Base-by-base conservation (phyloP, 2,797 vertebrate species). In the Hozukius guyotensis region DNA sequence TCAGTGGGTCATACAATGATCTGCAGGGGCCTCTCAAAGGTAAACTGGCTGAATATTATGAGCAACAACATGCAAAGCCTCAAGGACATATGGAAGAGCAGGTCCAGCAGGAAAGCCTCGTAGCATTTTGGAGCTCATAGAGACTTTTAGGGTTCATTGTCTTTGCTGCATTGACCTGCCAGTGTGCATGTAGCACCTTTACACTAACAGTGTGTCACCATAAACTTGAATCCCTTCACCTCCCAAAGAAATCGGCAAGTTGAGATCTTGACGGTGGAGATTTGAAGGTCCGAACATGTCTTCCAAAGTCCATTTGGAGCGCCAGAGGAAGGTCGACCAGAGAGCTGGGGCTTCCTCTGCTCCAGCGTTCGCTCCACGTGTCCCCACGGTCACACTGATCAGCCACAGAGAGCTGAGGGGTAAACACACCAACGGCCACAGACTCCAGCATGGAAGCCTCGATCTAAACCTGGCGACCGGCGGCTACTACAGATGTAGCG, bases 351-450 rank as follows among this genome's bases (percentile, higher is more conserved):
- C 74, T 29, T 69, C 86, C 3, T 80, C 73, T 4, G 76, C 74
- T 20, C 53, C 81, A 5, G 59, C 68, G 6, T 84, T 90, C n/a
- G 53, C 82, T 59, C 82, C 85, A 18, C 79, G 77, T 61, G 89
- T 96, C 24, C 94, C 95, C 36, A 95, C 96, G 0, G 95, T 96
- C 74, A 94, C 87, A 14, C 90, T 96, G 79, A 94, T 94, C 87
- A 96, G 90, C 87, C 91, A 88, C 85, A 89, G 94, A 25, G 83
- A 82, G 77, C 78, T 84, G 38, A 77, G 70, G 61, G 88, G 92
- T 8, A 94, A 90, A 63, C 85, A 75, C 7, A 5, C 75, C 7
- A 20, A 20, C 3, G 46, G 46, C 72, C 42, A 86, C 64, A 82
- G 83, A 73, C 80, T 78, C 42, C 88, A 69, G 36, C 83, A 78